Evolutionary conservation across 2,113 vertebrate species (phyloP), one percentile per base, ranked within the genome.

Genomic region (Corythornis vintsioides): DNA sequence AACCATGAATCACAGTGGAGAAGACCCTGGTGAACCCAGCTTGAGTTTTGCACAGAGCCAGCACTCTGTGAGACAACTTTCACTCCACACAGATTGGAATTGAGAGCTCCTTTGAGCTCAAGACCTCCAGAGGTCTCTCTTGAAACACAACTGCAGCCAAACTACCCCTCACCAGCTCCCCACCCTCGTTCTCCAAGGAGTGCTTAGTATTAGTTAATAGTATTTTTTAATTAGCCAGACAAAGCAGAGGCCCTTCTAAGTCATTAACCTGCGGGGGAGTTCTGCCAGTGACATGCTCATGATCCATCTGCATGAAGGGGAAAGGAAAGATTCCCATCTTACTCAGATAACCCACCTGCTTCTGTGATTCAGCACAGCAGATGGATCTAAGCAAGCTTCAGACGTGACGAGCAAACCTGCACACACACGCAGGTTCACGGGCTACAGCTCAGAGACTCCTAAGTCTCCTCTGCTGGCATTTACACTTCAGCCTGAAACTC

Each of bases 41-140:
- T 53, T 10, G 5, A 33, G 31, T 53, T 83, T 50, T 73, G 4
- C 66, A 31, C 31, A 19, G 47, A 66, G 20, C 8, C 28, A 33
- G 56, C 1, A 0, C 14, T 15, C 13, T 6, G 18, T 33, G 31
- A 71, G 20, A 10, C 7, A 33, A 18, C 9, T 48, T 77, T 66
- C 71, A 5, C 6, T 55, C 65, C 57, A 19, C 0, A 0, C 1
- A 19, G 45, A 69, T 4, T 7, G 18, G 59, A 57, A 86, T 42
- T 38, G 22, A 0, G 22, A 59, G 3, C 1, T 15, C 22, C 11
- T 50, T n/a, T 0, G 1, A 33, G 33, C 10, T 56, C 33, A 9
- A 15, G 31, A 7, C 38, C 85, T 82, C 66, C 77, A 67, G 33
- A 74, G 57, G 47, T 57, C 22, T 42, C 6, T 1, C 56, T 67